Percentiles rank a stretch among this genome's conserved stretches.
These are phyloP conservation scores for Rotaria socialis DNA, from an alignment of 2,888 invertebrate genomes.

Conservation along the genomic window DNA sequence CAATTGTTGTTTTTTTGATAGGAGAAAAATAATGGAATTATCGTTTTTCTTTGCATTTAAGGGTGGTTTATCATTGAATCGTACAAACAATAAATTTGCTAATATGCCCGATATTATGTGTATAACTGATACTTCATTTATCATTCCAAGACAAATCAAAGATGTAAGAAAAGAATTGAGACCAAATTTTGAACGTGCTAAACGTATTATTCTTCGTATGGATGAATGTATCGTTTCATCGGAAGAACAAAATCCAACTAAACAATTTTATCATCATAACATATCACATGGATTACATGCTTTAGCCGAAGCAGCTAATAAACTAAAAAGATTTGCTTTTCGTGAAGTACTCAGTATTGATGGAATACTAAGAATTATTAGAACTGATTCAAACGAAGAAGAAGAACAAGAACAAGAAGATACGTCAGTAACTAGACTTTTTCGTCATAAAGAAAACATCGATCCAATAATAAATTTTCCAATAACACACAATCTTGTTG, in stretches of 20 bases:
- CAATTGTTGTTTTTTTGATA: background rate
- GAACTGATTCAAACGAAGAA: background rate
- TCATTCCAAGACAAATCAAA: background rate
- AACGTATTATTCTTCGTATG: background rate
- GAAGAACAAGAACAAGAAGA: background rate
- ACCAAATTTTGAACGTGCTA: background rate
- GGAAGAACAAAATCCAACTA: background rate
- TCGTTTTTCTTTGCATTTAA: background rate
- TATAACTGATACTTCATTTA: background rate
- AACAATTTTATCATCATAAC: background rate
- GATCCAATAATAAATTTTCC: slow-evolving; percentile 28
- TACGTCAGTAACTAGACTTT: background rate
- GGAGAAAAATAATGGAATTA: background rate
- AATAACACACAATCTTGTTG: background rate
- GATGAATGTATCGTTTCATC: slow-evolving; percentile 9
- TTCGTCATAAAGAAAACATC: background rate
- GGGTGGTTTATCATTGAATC: background rate
- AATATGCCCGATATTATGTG: background rate
- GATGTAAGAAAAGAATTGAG: background rate
- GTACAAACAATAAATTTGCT: background rate
- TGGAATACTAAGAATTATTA: background rate
- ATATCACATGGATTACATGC: background rate
- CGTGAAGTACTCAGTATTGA: slow-evolving; percentile 14
- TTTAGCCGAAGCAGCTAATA: background rate
- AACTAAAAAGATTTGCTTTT: background rate